Conservation (phyloP, 2,797 vertebrate species). For the Perodicticus potto region DNA sequence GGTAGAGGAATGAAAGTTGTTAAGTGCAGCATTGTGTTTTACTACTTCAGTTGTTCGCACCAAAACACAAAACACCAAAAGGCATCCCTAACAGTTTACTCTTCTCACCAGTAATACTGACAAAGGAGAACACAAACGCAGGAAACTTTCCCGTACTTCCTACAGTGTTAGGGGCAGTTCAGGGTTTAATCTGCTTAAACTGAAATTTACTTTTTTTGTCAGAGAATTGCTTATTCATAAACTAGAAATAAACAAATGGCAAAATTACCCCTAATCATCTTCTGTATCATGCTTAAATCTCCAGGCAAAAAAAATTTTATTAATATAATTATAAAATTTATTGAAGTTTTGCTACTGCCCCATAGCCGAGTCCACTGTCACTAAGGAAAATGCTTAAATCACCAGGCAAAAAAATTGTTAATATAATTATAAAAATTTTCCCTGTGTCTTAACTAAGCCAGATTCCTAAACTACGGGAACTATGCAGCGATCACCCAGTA, state of each 20-base stretch:
- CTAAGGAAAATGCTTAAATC: not conserved
- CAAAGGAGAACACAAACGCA: not conserved
- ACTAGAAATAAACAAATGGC: not conserved
- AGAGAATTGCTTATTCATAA: not conserved
- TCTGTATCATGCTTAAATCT: not conserved
- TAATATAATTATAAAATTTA: no score
- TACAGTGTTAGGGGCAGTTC: not conserved
- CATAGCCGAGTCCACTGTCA: not conserved
- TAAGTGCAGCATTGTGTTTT: not conserved
- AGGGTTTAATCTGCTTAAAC: not conserved
- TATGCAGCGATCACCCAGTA: not conserved
- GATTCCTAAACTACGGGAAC: not conserved
- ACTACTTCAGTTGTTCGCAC: constrained; percentile 12
- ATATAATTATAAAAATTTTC: not conserved
- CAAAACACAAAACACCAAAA: not conserved
- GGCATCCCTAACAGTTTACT: not conserved
- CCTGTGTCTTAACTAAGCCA: not conserved
- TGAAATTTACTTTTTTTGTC: not conserved
- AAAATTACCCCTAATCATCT: not conserved
- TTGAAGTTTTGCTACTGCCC: not conserved
- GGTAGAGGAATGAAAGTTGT: not conserved
- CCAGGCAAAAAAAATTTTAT: not conserved
- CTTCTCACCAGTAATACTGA: not conserved
- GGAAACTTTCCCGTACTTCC: not conserved
- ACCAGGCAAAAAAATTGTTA: not conserved